Evolutionary conservation across 2,113 vertebrate species (phyloP), one percentile per base, ranked within the genome.

Genomic region (Ceratotherium simum): DNA sequence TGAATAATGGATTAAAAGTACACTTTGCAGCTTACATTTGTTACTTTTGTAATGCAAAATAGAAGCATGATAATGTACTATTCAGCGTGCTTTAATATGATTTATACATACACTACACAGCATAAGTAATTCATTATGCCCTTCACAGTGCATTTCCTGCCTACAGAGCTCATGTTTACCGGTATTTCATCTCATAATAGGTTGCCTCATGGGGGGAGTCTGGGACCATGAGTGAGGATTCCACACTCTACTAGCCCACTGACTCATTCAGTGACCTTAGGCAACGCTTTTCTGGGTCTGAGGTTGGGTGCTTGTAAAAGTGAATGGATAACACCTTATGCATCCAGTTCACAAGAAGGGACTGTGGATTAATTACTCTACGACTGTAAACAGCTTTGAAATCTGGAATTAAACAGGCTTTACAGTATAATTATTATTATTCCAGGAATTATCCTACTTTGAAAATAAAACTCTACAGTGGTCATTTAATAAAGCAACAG

Each of bases 121-220:
- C 95, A 70, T 97, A 98, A 98, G 98, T 98, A 97, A 98, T 98
- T 98, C 97, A 98, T 97, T 97, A 97, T 10, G 96, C 93, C 97
- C 95, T 98, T 98, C 97, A 98, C 97, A 96, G 94, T 92, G 86
- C 97, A 97, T 98, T 98, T 97, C 98, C 97, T 97, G 94, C 81
- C 91, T n/a, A 70, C 84, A 93, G 96, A 97, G 95, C 95, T 96
- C 73, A 29, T 82, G 90, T 88, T 95, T 97, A 88, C 90, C 67
- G 83, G 92, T 70, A 93, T 94, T 97, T 97, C 97, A 96, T 96
- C 82, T 95, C 84, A 83, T 97, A 90, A 95, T 96, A 79, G 96
- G 76, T 86, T 96, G 90, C 91, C 97, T 98, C 87, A 89, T 90
- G 92, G 96, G 90, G 65, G 42, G 62, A 39, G 72, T 62, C 91